Conservation (phyloP, 2,888 invertebrate genomes). For the Lobophora halterata region DNA sequence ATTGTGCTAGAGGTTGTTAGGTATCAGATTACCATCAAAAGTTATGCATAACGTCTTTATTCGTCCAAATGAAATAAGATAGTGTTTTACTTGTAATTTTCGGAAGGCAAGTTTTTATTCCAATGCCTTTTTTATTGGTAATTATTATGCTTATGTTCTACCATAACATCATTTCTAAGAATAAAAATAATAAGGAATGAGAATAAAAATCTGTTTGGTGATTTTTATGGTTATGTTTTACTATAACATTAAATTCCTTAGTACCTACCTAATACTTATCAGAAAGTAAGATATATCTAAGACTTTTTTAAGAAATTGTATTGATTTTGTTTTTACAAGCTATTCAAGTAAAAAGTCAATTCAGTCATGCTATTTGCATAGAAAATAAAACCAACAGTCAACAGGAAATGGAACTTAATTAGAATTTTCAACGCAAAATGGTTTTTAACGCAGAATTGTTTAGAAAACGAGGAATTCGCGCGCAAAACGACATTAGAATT, state of each 20-base stretch:
- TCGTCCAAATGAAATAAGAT: slow-evolving; percentile 13
- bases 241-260: too few relatives aligned
- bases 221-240: too few relatives aligned
- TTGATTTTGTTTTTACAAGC: too few relatives aligned
- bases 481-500: slow-evolving; percentile 43
- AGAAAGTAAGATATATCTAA: too few relatives aligned
- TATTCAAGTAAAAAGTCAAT: not conserved
- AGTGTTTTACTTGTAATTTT: not conserved
- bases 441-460: slow-evolving; percentile 24
- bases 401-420: slow-evolving; percentile 20
- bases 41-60: slow-evolving; percentile 23
- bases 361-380: slow-evolving; percentile 14
- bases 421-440: slow-evolving; percentile 31
- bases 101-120: not conserved
- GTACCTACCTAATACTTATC: too few relatives aligned
- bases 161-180: not conserved
- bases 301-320: too few relatives aligned
- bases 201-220: too few relatives aligned
- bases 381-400: slow-evolving; percentile 19
- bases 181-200: too few relatives aligned
- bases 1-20: slow-evolving; percentile 20
- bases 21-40: slow-evolving; percentile 36
- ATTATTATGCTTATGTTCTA: slow-evolving; percentile 3
- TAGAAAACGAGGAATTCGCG: slow-evolving; percentile 47
- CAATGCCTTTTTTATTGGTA: not conserved